Conservation (phyloP, 2,797 vertebrate species). For the Pangasius krempfi region DNA sequence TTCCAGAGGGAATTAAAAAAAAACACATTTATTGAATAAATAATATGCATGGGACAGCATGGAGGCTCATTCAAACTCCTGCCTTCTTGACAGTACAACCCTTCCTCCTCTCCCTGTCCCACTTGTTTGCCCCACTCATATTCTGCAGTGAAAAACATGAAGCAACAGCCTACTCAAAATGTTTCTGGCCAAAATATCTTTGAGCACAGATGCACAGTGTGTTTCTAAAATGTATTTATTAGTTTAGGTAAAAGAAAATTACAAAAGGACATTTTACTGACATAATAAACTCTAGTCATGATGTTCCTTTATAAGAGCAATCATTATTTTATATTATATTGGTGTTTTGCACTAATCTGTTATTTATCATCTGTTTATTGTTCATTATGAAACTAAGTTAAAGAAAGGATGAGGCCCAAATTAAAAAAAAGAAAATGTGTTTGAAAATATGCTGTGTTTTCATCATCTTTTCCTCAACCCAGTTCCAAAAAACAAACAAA, state of each 20-base stretch:
- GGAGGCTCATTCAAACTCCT: not conserved
- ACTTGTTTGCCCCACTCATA: not conserved
- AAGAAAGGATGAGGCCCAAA: not conserved
- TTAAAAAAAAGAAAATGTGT: not conserved
- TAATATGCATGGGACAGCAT: slow-evolving; percentile 55
- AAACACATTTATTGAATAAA: slow-evolving; percentile 56
- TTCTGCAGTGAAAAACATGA: not conserved
- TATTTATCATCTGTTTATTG: not conserved
- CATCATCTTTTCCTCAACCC: not conserved
- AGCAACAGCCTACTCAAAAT: not conserved
- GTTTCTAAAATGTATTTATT: not conserved
- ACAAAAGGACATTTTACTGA: not conserved
- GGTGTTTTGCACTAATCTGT: not conserved
- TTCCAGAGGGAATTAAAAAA: slow-evolving; percentile 56
- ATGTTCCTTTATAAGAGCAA: not conserved
- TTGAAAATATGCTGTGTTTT: slow-evolving; percentile 5
- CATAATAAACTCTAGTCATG: not conserved
- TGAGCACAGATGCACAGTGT: not conserved
- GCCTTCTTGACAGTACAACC: slow-evolving; percentile 8
- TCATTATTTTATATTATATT: not conserved
- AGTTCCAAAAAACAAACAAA: not conserved
- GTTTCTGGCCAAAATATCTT: not conserved
- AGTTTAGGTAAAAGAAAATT: slow-evolving; percentile 4
- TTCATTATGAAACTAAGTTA: not conserved
- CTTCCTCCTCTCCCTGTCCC: not conserved